Conservation (phyloP, 2,797 vertebrate species). For the Catamblyrhynchus diadema region DNA sequence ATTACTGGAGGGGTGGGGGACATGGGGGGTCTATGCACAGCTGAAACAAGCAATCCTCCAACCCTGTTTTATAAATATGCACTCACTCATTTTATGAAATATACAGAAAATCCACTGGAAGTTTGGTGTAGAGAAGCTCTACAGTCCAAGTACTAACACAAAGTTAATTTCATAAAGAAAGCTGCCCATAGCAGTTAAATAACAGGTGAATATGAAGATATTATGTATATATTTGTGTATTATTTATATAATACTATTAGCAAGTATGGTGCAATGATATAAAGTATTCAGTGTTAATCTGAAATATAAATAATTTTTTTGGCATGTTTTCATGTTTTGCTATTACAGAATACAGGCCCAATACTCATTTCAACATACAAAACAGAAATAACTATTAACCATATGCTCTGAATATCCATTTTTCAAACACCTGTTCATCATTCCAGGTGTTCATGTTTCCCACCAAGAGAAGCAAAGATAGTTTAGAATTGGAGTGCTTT, state of each 20-base stretch:
- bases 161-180: background rate
- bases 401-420: background rate
- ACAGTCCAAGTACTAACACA: background rate
- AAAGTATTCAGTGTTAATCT: background rate
- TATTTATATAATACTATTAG: background rate
- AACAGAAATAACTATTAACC: background rate
- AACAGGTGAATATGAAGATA: background rate
- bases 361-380: background rate
- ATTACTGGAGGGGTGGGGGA: background rate
- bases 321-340: background rate
- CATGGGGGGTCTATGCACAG: accelerated
- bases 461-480: background rate
- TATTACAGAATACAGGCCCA: too few relatives aligned
- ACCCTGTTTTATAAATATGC: background rate
- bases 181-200: background rate
- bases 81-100: background rate
- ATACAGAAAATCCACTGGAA: background rate
- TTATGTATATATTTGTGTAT: background rate
- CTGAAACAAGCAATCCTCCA: background rate
- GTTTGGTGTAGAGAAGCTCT: background rate
- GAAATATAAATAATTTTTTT: background rate
- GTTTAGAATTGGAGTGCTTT: background rate
- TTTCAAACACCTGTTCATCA: background rate
- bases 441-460: background rate
- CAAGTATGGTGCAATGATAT: background rate